phyloP scores from a whole-genome alignment of 2,113 vertebrate genomes.

The Caretta caretta region DNA sequence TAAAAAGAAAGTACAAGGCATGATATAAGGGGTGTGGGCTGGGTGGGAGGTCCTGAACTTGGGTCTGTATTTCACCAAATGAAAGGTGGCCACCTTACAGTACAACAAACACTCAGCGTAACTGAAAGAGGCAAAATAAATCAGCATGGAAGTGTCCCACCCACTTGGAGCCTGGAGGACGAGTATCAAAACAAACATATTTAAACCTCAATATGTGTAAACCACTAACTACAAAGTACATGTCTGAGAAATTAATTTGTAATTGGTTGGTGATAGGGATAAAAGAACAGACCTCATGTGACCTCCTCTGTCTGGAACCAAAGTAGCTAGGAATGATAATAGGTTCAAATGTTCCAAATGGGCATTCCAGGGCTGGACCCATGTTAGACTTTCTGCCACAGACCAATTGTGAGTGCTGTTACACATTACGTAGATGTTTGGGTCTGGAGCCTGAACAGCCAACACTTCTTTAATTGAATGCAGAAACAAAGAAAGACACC shows the following conservation, averaged over 20 bases:
- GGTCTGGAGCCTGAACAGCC: conserved; percentile 27
- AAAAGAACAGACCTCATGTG: not conserved
- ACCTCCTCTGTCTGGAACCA: not conserved
- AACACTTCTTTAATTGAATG: conserved; percentile 41
- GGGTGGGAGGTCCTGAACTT: conserved; percentile 48
- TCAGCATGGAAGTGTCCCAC: not conserved
- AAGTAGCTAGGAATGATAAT: not conserved
- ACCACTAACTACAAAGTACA: not conserved
- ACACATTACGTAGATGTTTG: not conserved
- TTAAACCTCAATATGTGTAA: not conserved
- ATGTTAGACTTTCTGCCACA: not conserved
- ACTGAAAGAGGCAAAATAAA: conserved; percentile 15
- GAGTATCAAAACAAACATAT: not conserved
- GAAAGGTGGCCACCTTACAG: conserved; percentile 24
- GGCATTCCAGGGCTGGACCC: not conserved
- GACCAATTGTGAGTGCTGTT: not conserved
- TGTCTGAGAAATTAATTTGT: not conserved
- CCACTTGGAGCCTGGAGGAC: conserved; percentile 17
- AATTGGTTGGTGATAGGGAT: not conserved
- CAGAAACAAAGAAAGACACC: conserved; percentile 14
- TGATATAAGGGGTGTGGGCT: conserved; percentile 64
- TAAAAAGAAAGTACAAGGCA: conserved; percentile 58
- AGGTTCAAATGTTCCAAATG: not conserved
- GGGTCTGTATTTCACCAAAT: conserved; percentile 59
- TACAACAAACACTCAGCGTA: conserved; percentile 31